Evolutionary conservation across 2,888 invertebrate genomes (phyloP), one percentile per base, ranked within the genome.

Genomic region (Tachina fera): DNA sequence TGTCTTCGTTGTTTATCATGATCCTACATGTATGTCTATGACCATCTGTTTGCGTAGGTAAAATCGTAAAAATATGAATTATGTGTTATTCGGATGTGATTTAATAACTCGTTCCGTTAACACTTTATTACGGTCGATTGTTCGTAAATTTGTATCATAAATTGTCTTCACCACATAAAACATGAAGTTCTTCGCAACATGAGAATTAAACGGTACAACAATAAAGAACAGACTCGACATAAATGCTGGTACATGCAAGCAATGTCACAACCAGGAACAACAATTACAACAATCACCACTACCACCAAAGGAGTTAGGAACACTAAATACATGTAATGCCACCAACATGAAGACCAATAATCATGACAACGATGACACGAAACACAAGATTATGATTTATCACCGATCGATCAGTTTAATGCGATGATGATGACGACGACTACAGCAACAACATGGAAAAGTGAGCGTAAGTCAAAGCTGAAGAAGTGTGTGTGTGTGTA

Each of bases 331-430:
- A 76, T 75, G 83, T 83, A 80, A 76, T 84, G 82, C 81, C 84
- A 87, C 81, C 87, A 87, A 82, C 87, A 84, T 83, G 79, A 83
- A 63, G 80, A 76, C 80, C 86, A 82, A 83, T 87, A 86, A 87
- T 83, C 81, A 83, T 81, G 85, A 83, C 86, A 87, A 81, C 74
- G 87, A 83, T 86, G 88, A 87, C 78, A 81, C 71, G 61, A 84
- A 83, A 86, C 83, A 85, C 68, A 86, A 88, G 90, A 91, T 91
- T 91, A 92, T 92, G 91, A 92, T 92, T 92, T 91, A 92, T 92
- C 90, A 91, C 89, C 88, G 90, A 91, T 91, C 90, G 91, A 92
- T 92, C 90, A 91, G 91, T 91, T 91, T 91, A 90, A 91, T 79
- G 63, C 72, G 58, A 82, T 41, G 58, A 65, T 43, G 67, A 72